These are phyloP conservation scores for Notodonta dromedarius DNA, from an alignment of 2,888 invertebrate genomes.

Conservation along the genomic window DNA sequence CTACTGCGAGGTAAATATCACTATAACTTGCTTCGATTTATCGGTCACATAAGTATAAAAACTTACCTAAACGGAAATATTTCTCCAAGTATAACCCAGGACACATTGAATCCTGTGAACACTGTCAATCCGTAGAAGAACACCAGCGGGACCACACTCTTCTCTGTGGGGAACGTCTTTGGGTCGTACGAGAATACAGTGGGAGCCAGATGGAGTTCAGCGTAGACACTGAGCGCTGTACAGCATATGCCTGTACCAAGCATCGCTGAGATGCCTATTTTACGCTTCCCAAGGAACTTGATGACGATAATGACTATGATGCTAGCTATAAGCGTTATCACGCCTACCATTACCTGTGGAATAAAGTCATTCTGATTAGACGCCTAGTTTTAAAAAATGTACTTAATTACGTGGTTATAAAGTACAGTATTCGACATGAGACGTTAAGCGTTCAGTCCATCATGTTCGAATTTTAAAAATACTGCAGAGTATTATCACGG, in stretches of 20 bases:
- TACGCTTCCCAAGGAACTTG: constrained; percentile 75
- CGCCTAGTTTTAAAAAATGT: no score
- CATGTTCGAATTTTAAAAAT: no score
- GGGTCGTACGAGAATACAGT: constrained; percentile 74
- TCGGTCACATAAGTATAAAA: no score
- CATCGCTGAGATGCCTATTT: constrained; percentile 72
- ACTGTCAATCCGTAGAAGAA: constrained; percentile 68
- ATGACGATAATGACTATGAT: constrained; percentile 68
- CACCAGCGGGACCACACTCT: constrained; percentile 66
- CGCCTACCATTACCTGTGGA: constrained; percentile 75
- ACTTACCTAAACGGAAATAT: constrained; percentile 83
- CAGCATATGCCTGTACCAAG: constrained; percentile 67
- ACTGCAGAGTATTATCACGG: no score
- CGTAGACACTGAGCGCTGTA: constrained; percentile 73
- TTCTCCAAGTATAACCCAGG: constrained; percentile 84
- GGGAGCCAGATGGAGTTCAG: constrained; percentile 55
- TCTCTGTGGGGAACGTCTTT: constrained; percentile 64
- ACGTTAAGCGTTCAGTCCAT: no score
- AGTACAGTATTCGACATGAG: no score
- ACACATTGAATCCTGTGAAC: constrained; percentile 72
- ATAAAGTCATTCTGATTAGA: neutral
- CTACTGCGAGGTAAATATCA: no score
- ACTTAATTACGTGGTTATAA: no score
- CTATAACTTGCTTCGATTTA: no score
- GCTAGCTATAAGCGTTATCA: constrained; percentile 71